Conservation (phyloP, 2,797 vertebrate genomes). For the Paramormyrops hopkinsi region DNA sequence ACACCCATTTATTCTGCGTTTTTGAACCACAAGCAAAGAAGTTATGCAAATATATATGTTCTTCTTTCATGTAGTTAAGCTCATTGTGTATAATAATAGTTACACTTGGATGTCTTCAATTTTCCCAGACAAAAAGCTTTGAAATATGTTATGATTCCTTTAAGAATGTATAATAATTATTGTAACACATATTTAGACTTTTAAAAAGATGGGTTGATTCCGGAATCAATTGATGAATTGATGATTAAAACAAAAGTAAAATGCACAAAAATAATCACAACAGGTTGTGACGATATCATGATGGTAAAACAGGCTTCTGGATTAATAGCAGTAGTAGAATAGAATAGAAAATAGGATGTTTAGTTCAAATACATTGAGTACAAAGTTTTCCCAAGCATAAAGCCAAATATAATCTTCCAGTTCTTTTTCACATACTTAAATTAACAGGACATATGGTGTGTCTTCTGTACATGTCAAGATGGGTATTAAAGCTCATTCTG, state of each 20-base stretch:
- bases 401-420: neutral
- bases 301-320: neutral
- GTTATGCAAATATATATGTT: neutral
- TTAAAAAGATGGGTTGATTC: slow-evolving; percentile 26
- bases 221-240: neutral
- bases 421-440: neutral
- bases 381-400: neutral
- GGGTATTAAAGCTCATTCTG: neutral
- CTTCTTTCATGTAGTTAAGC: neutral
- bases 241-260: neutral
- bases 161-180: neutral
- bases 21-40: neutral
- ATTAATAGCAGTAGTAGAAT: neutral
- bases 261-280: neutral
- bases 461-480: neutral
- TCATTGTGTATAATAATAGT: slow-evolving; percentile 28
- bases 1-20: neutral
- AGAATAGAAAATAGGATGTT: neutral
- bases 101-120: slow-evolving; percentile 40
- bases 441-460: neutral
- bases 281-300: neutral
- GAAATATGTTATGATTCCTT: neutral
- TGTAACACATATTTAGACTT: neutral
- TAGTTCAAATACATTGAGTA: neutral
- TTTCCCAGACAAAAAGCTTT: slow-evolving; percentile 47